phyloP scores from a whole-genome alignment of 2,888 invertebrate species.

The Leptopterna dolabrata region DNA sequence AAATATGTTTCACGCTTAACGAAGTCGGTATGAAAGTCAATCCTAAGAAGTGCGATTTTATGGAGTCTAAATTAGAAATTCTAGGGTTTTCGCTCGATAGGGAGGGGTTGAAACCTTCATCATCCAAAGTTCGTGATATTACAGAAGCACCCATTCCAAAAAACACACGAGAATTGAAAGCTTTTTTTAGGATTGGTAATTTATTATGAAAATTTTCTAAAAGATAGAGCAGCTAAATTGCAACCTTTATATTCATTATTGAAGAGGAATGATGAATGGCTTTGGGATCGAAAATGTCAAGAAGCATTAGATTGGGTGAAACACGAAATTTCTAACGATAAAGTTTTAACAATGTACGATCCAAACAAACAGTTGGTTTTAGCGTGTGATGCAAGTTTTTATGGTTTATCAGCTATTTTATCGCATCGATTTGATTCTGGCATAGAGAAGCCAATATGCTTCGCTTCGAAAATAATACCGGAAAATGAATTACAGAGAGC shows the following conservation, averaged over 20 bases:
- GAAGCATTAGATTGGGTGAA: slow-evolving; percentile 9
- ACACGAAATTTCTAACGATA: not conserved
- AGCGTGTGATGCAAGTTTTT: slow-evolving; percentile 28
- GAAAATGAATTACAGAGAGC: slow-evolving; percentile 20
- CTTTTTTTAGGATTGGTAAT: slow-evolving; percentile 15
- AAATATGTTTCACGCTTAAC: not conserved
- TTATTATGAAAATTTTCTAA: slow-evolving; percentile 11
- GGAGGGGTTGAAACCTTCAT: not conserved
- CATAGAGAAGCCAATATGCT: not conserved
- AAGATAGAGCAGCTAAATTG: slow-evolving; percentile 2
- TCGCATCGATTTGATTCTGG: not conserved
- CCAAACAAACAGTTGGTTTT: not conserved
- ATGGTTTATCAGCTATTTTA: too few species aligned
- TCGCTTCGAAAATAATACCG: slow-evolving; percentile 30
- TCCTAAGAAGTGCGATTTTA: not conserved
- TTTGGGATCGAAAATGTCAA: not conserved
- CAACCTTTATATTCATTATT: not conserved
- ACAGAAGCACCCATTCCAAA: not conserved
- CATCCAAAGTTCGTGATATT: not conserved
- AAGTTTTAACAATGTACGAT: not conserved
- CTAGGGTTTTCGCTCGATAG: not conserved
- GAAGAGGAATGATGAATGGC: not conserved
- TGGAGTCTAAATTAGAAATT: not conserved
- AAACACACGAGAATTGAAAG: not conserved
- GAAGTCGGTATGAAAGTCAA: not conserved